phyloP scores from a whole-genome alignment of 2,113 vertebrate genomes.

The Rhinogobius similis region DNA sequence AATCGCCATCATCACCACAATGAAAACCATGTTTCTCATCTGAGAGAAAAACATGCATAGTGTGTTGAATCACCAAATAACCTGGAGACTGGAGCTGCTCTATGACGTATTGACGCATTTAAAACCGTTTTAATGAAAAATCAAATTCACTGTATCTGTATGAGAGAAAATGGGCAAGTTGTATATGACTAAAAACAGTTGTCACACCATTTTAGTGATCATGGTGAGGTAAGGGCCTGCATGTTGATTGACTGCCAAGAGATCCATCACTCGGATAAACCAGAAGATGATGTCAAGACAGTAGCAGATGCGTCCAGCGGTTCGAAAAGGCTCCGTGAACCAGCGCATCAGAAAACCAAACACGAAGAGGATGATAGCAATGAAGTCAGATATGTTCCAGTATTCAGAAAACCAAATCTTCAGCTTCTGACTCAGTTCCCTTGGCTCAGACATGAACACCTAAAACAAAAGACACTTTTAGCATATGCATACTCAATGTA shows the following conservation, averaged over 20 bases:
- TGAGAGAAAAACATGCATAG: slow-evolving; percentile 56
- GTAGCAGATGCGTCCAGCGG: slow-evolving; percentile 85
- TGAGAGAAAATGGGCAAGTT: neutral
- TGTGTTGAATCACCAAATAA: neutral
- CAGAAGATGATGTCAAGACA: slow-evolving; percentile 97
- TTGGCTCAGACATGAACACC: slow-evolving; percentile 91
- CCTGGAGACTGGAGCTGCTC: neutral
- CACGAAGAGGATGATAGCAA: slow-evolving; percentile 89
- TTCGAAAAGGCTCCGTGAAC: slow-evolving; percentile 70
- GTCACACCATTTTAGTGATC: slow-evolving; percentile 94
- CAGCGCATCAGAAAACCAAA: slow-evolving; percentile 86
- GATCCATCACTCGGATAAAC: slow-evolving; percentile 90
- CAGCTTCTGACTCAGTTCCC: slow-evolving; percentile 88
- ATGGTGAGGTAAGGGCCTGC: slow-evolving; percentile 96
- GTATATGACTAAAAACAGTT: neutral
- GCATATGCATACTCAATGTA: neutral
- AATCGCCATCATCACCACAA: slow-evolving; percentile 96
- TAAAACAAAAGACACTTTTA: slow-evolving; percentile 43
- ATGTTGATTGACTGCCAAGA: slow-evolving; percentile 94
- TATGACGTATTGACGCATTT: too few species aligned
- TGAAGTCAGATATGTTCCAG: slow-evolving; percentile 92
- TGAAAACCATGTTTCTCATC: slow-evolving; percentile 98
- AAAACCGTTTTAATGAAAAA: neutral
- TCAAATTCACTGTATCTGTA: neutral
- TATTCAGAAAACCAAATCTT: slow-evolving; percentile 96